Percentiles rank a stretch among this genome's conserved stretches.
Conservation (phyloP, 2,888 invertebrate species). For the Atrina japonica region DNA sequence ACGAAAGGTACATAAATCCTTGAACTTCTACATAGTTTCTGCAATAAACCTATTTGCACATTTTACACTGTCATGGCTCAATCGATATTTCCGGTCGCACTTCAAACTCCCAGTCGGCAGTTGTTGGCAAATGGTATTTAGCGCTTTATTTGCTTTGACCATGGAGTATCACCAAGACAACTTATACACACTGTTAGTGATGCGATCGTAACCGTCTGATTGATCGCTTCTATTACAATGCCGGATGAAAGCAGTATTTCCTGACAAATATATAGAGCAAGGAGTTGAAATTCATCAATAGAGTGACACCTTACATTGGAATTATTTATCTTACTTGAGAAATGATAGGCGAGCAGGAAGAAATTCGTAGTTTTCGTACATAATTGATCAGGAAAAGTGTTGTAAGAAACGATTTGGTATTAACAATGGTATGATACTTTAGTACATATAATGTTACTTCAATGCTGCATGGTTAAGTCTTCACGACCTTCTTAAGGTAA, state of each 20-base stretch:
- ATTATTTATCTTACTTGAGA: not conserved
- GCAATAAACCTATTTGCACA: no score
- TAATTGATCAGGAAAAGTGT: no score
- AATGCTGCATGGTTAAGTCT: no score
- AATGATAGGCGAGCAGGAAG: no score
- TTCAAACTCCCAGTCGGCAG: slow-evolving; percentile 2
- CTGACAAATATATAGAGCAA: not conserved
- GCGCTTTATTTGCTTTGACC: slow-evolving; percentile 11
- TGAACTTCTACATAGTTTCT: no score
- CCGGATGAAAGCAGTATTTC: not conserved
- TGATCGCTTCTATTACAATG: slow-evolving; percentile 7
- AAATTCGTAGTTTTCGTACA: no score
- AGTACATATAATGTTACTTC: no score
- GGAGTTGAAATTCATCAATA: slow-evolving; percentile 1
- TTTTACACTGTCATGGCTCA: not conserved
- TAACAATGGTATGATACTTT: no score
- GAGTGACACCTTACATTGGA: not conserved
- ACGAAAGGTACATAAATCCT: no score
- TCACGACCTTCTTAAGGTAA: no score
- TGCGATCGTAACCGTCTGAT: not conserved
- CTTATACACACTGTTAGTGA: not conserved
- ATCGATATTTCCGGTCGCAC: slow-evolving; percentile 8
- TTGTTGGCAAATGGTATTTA: slow-evolving; percentile 1
- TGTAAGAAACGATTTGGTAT: no score
- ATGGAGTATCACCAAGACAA: not conserved